Percentiles rank a stretch among this genome's conserved stretches.
phyloP scores from a whole-genome alignment of 2,113 vertebrate species.

The Leucopsar rothschildi region DNA sequence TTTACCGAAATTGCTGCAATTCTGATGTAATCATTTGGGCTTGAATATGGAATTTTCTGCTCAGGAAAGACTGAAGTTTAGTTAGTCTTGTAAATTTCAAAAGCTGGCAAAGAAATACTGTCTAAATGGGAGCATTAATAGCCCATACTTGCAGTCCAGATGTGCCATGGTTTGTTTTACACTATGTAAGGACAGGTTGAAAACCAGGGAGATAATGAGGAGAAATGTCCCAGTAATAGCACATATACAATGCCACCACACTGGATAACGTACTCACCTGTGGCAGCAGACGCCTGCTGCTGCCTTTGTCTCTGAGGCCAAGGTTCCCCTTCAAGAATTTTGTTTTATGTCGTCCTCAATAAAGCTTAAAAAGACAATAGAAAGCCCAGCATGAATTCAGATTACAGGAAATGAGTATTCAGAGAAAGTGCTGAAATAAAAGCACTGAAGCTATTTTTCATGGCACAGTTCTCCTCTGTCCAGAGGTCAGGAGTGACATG shows the following conservation, averaged over 20 bases:
- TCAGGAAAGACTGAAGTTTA: neutral
- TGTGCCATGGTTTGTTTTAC: neutral
- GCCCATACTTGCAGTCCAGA: neutral
- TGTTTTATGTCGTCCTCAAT: neutral
- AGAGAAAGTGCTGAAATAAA: neutral
- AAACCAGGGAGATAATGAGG: neutral
- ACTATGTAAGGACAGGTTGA: neutral
- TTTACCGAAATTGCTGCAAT: neutral
- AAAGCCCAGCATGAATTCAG: neutral
- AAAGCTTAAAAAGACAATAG: neutral
- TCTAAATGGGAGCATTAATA: neutral
- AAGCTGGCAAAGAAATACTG: neutral
- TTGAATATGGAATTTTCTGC: neutral
- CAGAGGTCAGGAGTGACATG: rapidly evolving
- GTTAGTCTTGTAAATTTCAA: neutral
- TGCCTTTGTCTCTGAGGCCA: neutral
- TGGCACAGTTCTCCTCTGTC: neutral
- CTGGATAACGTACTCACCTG: rapidly evolving
- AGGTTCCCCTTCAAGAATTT: neutral
- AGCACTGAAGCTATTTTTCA: neutral
- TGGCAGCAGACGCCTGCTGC: neutral
- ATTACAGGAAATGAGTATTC: neutral
- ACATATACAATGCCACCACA: neutral
- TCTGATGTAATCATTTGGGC: neutral
- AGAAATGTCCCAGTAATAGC: neutral